Evolutionary conservation across 2,888 invertebrate species (phyloP).

Genomic region (Drosophila leonis): DNA sequence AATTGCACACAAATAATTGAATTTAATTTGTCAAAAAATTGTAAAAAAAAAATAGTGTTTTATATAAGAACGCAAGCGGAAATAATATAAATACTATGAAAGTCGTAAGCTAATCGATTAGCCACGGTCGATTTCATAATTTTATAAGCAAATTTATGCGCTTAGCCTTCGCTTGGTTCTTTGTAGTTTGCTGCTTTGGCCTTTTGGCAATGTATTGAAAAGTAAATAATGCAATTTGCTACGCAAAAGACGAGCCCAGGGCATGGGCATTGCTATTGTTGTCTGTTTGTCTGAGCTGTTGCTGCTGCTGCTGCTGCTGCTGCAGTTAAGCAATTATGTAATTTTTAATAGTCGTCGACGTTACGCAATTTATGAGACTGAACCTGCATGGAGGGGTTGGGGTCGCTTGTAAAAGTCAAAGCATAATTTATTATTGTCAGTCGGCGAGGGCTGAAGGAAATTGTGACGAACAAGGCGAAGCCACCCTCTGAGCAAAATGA

Average conservation of each 20-base stretch:
- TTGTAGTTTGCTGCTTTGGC: constrained; percentile 14
- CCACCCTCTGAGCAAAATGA: constrained; percentile 48
- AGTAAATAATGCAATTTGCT: constrained; percentile 73
- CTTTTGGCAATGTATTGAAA: constrained; percentile 62
- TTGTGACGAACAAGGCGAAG: constrained; percentile 40
- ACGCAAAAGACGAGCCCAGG: constrained; percentile 42
- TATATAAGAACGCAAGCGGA: constrained; percentile 15
- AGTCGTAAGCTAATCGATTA: constrained; percentile 60
- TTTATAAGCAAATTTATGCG: constrained; percentile 65
- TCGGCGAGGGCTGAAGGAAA: constrained; percentile 28
- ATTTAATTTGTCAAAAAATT: constrained; percentile 42
- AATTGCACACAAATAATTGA: constrained; percentile 53
- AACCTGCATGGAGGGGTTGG: neutral
- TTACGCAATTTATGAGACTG: constrained; percentile 63
- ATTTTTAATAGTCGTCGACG: constrained; percentile 73
- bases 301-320: constrained; percentile 20
- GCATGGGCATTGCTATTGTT: constrained; percentile 21
- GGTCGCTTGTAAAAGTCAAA: constrained; percentile 67
- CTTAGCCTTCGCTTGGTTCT: constrained; percentile 15
- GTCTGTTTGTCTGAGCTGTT: constrained; percentile 32
- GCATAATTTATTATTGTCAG: constrained; percentile 76
- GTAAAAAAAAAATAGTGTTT: neutral
- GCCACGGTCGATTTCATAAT: constrained; percentile 70
- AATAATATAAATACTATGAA: constrained; percentile 36
- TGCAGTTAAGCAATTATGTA: constrained; percentile 76